These are phyloP conservation scores for Tipula vernalis DNA, from an alignment of 2,888 invertebrate species.

Conservation along the genomic window DNA sequence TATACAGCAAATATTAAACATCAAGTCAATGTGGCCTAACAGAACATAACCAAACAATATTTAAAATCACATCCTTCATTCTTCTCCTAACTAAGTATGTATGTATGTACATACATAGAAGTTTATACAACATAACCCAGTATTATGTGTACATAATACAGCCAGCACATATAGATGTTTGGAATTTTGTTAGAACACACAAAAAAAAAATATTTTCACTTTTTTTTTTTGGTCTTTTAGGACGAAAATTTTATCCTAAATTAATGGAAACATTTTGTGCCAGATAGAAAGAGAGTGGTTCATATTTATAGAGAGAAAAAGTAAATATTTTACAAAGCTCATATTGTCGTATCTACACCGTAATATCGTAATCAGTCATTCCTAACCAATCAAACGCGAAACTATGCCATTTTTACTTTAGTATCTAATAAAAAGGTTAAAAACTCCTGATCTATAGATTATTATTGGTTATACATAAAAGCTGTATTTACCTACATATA, in stretches of 20 bases:
- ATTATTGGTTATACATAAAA: neutral
- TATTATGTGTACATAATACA: neutral
- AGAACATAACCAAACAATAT: conserved; percentile 4
- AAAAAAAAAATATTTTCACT: neutral
- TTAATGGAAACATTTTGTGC: neutral
- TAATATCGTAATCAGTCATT: neutral
- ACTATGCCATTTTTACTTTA: too few species aligned
- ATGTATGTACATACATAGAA: neutral
- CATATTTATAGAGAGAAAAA: neutral
- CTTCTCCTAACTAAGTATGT: neutral
- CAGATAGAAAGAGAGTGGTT: neutral
- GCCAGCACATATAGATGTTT: neutral
- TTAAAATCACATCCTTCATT: conserved; percentile 4
- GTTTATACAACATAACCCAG: neutral
- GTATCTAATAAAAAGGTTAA: too few species aligned
- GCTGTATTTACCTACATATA: neutral
- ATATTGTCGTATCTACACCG: neutral
- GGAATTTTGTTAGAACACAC: neutral
- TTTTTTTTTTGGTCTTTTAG: neutral
- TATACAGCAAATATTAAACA: neutral
- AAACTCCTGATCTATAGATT: too few species aligned
- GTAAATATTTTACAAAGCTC: neutral
- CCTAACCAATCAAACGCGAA: too few species aligned
- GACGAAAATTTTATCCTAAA: neutral
- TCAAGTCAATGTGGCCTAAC: conserved; percentile 4